Base-by-base conservation (phyloP, 2,888 invertebrate genomes). In the Chromoteleia sp. region DNA sequence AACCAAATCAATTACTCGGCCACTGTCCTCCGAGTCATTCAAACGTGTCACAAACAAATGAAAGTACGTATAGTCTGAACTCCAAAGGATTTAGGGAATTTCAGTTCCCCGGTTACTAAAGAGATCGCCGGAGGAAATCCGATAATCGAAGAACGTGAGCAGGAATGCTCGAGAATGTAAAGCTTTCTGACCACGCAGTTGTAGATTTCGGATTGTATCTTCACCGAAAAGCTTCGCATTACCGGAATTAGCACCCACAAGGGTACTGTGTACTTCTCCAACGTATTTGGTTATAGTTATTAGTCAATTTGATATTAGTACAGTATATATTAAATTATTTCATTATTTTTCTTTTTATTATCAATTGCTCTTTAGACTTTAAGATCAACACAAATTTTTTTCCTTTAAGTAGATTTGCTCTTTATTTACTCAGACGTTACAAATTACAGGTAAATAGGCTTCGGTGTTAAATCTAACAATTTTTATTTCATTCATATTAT, bases 81-180 rank as follows among this genome's bases (percentile, higher is more conserved):
- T 43, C 10, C n/a, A 43, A 7, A 6, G 25, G 36, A 70, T 70
- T 70, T 70, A 7, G 58, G 15, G 50, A 58, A 70, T 70, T 50
- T 58, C 48, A 59, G 48, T 25, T 61, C 15, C n/a, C 8, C 10
- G 12, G 36, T 29, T 70, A 39, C 58, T 58, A 29, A 58, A 50
- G 70, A 48, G 58, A 70, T 58, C 70, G 58, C 48, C 17, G 25
- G 36, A 58, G 70, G 48, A 70, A 70, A 58, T 58, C 58, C 58
- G 58, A 70, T 70, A 54, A 70, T 59, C 70, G 50, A 59, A 70
- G 58, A 56, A 70, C 50, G 70, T 58, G 10, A 36, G 15, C 48
- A 50, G 33, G 25, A 25, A 8, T 48, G 15, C 39, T 21, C n/a
- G 58, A 25, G 58, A 70, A 70, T 70, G 36, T 36, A 30, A 48